Evolutionary conservation across 1,140 invertebrate species (phyloP).

Genomic region (Asbolus verrucosus): DNA sequence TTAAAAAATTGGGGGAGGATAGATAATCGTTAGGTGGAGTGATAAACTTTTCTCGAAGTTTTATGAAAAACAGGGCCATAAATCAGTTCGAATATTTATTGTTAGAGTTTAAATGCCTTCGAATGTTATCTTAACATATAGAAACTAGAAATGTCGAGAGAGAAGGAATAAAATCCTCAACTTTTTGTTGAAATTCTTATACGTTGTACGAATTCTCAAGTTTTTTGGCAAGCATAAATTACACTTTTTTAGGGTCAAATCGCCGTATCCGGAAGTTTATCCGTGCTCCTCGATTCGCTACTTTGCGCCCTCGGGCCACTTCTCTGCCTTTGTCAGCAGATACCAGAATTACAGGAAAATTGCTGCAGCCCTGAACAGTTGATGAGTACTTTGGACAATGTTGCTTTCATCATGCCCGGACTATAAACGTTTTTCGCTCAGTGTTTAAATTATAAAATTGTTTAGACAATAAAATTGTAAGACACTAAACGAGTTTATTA

Average conservation of each 20-base stretch:
- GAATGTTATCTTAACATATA: too few relatives aligned
- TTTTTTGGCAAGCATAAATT: too few relatives aligned
- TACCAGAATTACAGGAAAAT: constrained; percentile 77
- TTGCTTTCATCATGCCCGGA: constrained; percentile 97
- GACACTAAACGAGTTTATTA: not conserved
- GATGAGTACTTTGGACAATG: constrained; percentile 88
- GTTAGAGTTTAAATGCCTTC: too few relatives aligned
- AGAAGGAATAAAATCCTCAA: too few relatives aligned
- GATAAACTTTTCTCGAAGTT: too few relatives aligned
- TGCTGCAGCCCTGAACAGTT: constrained; percentile 79
- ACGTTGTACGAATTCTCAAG: too few relatives aligned
- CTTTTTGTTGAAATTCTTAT: too few relatives aligned
- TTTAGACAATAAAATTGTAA: constrained; percentile 13
- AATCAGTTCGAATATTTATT: too few relatives aligned
- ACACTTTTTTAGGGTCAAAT: constrained; percentile 82
- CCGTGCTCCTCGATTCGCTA: constrained; percentile 93
- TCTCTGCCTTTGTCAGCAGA: constrained; percentile 86
- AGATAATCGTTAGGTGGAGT: too few relatives aligned
- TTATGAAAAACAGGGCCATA: too few relatives aligned
- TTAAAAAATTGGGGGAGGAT: too few relatives aligned
- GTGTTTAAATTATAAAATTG: not conserved
- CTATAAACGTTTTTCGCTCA: constrained; percentile 70
- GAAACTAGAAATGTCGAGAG: too few relatives aligned
- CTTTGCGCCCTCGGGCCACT: constrained; percentile 93
- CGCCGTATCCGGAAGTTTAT: constrained; percentile 92